Evolutionary conservation across 2,888 invertebrate genomes (phyloP), one percentile per base, ranked within the genome.

Genomic region (Celastrina argiolus): DNA sequence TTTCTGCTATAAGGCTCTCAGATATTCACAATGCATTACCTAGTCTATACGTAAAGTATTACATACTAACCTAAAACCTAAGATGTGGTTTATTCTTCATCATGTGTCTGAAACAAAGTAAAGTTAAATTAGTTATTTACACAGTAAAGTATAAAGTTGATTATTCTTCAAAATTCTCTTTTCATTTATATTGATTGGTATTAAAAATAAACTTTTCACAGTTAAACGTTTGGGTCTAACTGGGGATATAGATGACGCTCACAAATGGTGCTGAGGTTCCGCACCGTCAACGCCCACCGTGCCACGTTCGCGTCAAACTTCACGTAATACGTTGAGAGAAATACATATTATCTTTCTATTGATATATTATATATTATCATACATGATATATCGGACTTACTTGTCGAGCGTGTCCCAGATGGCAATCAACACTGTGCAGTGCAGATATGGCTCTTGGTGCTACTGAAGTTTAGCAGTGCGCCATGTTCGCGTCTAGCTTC

Each of bases 331-430:
- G n/a, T n/a, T n/a, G n/a, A n/a, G n/a, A n/a, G n/a, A n/a, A n/a
- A n/a, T n/a, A n/a, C n/a, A n/a, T n/a, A n/a, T n/a, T n/a, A n/a
- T n/a, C n/a, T n/a, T n/a, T n/a, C n/a, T n/a, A n/a, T n/a, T n/a
- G n/a, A n/a, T n/a, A n/a, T n/a, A n/a, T n/a, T n/a, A n/a, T n/a
- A n/a, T n/a, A n/a, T n/a, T n/a, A n/a, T n/a, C n/a, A n/a, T n/a
- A n/a, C n/a, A 99, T 34, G 7, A 5, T 34, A 34, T 34, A 34
- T 34, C 34, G 26, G 71, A 91, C 93, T 84, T 91, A 98, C 97
- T 95, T 97, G 89, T 99, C 99, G 56, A 99, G 92, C 72, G 95
- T 95, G 85, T 99, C 99, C 99, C 99, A 99, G 89, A 99, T 98
- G 74, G 95, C 95, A 93, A 98, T 97, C 65, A 99, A 92, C 36